A percentile compares a stretch with the other conserved stretches of the same genome.
Conservation (phyloP, 2,113 vertebrate species). For the Osmerus mordax region DNA sequence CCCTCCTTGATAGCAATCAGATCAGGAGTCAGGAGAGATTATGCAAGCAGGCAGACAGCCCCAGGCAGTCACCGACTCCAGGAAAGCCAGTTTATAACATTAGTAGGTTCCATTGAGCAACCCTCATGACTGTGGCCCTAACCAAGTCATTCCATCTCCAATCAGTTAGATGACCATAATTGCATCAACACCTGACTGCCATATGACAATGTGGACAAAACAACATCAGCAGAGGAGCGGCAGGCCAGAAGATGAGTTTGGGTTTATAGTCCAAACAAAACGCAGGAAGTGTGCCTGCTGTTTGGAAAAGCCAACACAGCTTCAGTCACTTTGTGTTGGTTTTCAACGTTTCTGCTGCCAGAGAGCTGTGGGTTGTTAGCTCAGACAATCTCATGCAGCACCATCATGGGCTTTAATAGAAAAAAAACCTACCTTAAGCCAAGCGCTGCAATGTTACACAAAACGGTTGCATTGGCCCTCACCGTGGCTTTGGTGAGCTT, state of each 20-base stretch:
- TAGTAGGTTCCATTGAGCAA: slow-evolving; percentile 31
- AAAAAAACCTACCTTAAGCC: not conserved
- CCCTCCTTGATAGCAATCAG: slow-evolving; percentile 49
- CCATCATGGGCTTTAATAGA: too few species aligned
- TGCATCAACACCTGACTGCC: slow-evolving; percentile 38
- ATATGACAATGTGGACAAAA: slow-evolving; percentile 28
- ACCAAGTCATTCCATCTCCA: slow-evolving; percentile 36
- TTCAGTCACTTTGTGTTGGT: not conserved
- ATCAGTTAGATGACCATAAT: slow-evolving; percentile 24
- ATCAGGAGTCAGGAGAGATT: slow-evolving; percentile 54
- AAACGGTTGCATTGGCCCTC: not conserved
- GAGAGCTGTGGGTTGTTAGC: not conserved
- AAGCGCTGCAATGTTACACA: too few species aligned
- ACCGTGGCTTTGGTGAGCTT: not conserved
- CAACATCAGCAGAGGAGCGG: not conserved
- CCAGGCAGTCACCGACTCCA: slow-evolving; percentile 27
- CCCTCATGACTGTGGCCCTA: slow-evolving; percentile 48
- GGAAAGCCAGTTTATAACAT: slow-evolving; percentile 46
- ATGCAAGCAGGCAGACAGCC: slow-evolving; percentile 40
- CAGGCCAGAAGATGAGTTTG: not conserved
- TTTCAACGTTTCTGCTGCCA: not conserved
- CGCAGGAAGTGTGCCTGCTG: not conserved
- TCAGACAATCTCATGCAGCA: not conserved
- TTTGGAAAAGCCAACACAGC: not conserved
- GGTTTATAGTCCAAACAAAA: too few species aligned